A percentile compares a stretch with the other conserved stretches of the same genome.
These are phyloP conservation scores for Sebastes nivosus DNA, from an alignment of 2,797 vertebrate genomes.

Conservation along the genomic window DNA sequence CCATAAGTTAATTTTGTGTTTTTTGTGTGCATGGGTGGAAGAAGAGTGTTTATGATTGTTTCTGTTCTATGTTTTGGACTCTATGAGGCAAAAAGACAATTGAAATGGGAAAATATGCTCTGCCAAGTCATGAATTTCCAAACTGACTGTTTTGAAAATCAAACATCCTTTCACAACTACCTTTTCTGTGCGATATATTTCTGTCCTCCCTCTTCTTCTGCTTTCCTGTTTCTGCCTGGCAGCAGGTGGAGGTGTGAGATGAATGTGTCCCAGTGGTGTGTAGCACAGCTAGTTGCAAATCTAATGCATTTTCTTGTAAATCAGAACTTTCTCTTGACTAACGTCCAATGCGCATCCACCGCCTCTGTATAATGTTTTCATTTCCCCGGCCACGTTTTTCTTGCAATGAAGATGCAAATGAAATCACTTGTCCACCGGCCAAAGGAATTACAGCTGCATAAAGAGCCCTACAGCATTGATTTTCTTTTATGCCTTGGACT, in stretches of 20 bases:
- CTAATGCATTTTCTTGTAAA: slow-evolving; percentile 67
- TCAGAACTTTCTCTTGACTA: slow-evolving; percentile 57
- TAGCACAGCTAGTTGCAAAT: slow-evolving; percentile 58
- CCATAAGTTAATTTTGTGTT: neutral
- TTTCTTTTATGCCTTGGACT: slow-evolving; percentile 2
- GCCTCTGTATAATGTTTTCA: slow-evolving; percentile 59
- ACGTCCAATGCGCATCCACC: slow-evolving; percentile 53
- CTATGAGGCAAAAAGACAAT: slow-evolving; percentile 8
- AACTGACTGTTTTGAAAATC: slow-evolving; percentile 23
- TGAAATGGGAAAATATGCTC: slow-evolving; percentile 22
- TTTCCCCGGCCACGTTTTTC: slow-evolving; percentile 59
- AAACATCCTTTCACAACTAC: slow-evolving; percentile 24
- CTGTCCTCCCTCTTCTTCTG: slow-evolving; percentile 12
- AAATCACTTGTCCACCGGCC: slow-evolving; percentile 63
- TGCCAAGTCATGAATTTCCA: slow-evolving; percentile 38
- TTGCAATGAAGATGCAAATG: slow-evolving; percentile 62
- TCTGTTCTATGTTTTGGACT: slow-evolving; percentile 1
- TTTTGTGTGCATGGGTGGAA: neutral
- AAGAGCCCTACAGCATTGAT: slow-evolving; percentile 15
- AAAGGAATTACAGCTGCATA: slow-evolving; percentile 53
- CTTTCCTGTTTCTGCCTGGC: slow-evolving; percentile 51
- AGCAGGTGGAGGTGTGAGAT: slow-evolving; percentile 61
- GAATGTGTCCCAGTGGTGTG: slow-evolving; percentile 56
- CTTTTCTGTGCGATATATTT: slow-evolving; percentile 9
- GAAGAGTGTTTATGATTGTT: neutral